These are phyloP conservation scores for Drosophila prolongata DNA, from an alignment of 2,888 invertebrate species.

Conservation along the genomic window DNA sequence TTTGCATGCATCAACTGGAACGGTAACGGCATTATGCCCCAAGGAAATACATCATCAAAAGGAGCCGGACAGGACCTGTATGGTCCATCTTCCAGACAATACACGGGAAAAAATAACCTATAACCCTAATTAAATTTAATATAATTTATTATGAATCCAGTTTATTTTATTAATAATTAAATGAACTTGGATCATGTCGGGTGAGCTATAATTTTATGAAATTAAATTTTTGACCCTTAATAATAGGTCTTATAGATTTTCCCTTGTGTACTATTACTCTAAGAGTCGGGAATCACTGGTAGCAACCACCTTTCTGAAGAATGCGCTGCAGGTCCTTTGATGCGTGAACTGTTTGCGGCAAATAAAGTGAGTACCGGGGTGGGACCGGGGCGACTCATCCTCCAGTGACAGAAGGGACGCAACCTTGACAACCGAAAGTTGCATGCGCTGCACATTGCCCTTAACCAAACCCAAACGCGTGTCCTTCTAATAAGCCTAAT, in stretches of 20 bases:
- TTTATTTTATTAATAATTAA: too few species aligned
- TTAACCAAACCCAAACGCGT: conserved; percentile 54
- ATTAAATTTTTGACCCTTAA: background rate
- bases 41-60: conserved; percentile 58
- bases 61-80: conserved; percentile 16
- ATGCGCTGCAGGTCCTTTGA: conserved; percentile 68
- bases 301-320: conserved; percentile 31
- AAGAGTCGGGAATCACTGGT: background rate
- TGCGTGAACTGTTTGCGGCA: conserved; percentile 73
- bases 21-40: conserved; percentile 57
- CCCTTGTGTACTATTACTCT: background rate
- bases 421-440: conserved; percentile 69
- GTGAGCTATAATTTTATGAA: background rate
- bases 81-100: conserved; percentile 1
- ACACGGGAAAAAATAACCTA: background rate
- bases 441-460: conserved; percentile 64
- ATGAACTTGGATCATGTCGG: background rate
- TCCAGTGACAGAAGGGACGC: conserved; percentile 12
- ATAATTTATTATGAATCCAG: too few species aligned
- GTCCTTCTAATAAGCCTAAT: conserved; percentile 77
- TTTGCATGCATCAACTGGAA: conserved; percentile 76
- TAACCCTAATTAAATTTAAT: too few species aligned
- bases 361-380: conserved; percentile 30
- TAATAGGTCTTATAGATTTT: background rate
- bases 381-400: conserved; percentile 25